A percentile compares a stretch with the other conserved stretches of the same genome.
Evolutionary conservation across 2,888 invertebrate genomes (phyloP).

Genomic region (Hypena proboscidalis): DNA sequence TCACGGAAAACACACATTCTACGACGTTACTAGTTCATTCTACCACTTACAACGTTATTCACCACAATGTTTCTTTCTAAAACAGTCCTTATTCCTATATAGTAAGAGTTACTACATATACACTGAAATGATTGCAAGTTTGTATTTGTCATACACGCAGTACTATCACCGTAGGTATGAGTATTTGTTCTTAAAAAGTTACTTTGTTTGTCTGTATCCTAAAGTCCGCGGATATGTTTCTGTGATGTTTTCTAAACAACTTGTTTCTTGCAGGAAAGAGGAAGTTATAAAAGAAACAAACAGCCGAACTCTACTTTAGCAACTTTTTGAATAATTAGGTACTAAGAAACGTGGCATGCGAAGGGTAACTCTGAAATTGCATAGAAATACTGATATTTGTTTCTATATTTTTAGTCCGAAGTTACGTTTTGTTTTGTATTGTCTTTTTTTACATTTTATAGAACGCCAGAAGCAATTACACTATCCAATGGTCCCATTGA

Average conservation of each 20-base stretch:
- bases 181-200: constrained; percentile 66
- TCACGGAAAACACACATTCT: constrained; percentile 57
- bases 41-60: constrained; percentile 10
- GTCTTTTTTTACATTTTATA: no score
- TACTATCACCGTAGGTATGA: constrained; percentile 54
- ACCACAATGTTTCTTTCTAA: constrained; percentile 15
- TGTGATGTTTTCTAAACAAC: constrained; percentile 59
- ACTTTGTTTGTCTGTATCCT: constrained; percentile 63
- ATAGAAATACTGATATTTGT: no score
- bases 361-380: no score
- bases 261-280: constrained; percentile 47
- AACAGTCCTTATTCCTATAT: constrained; percentile 24
- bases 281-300: constrained; percentile 36
- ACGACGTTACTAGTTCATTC: constrained; percentile 50
- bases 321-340: constrained; percentile 32
- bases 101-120: constrained; percentile 24
- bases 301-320: constrained; percentile 12
- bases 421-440: no score
- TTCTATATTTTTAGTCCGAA: no score
- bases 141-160: constrained; percentile 59
- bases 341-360: no score
- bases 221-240: constrained; percentile 53
- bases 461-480: no score
- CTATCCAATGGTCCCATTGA: no score
- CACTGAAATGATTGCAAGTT: constrained; percentile 44